Base-by-base conservation (phyloP, 2,113 vertebrate genomes). In the Lycaon pictus region DNA sequence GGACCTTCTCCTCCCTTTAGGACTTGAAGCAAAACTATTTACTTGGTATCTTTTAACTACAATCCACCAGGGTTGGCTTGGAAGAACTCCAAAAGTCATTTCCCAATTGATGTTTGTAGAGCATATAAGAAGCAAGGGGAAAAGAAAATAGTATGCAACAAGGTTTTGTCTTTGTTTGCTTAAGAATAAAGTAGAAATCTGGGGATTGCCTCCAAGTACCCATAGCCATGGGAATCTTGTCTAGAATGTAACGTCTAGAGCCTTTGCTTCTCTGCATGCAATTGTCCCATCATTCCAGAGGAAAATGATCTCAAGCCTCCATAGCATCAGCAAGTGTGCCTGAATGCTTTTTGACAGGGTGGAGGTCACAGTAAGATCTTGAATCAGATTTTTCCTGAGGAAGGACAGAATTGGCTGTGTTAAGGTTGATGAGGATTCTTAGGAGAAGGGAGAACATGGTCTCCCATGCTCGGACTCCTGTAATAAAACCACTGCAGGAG, bases 301-400 rank as follows among this genome's bases (percentile, higher is more conserved):
- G 43, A 69, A 15, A 71, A 23, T 13, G 17, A 58, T 5, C 12
- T 12, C 11, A 17, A 4, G 32, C 19, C 11, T 37, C 92, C 11
- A 5, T 13, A 2, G 29, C 51, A 25, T 37, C 72, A 29, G 76
- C 3, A 1, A 1, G 10, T 19, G 7, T 32, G 11, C 0, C 43
- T 7, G 11, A 32, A 25, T 10, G 32, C 63, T 32, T 71, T 79
- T 27, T 20, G 22, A 62, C 10, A 5, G 3, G 17, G 3, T 37
- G 5, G 51, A 16, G 19, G 43, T 25, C 74, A 76, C 32, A 89
- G 53, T 25, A 74, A 80, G 16, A 27, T 25, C 12, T 60, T 4
- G 6, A 27, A 10, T n/a, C 35, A 22, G 51, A 67, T 43, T 90
- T 10, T 56, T 85, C 20, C 19, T 6, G 10, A n/a, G 58, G 25